Evolutionary conservation across 2,113 vertebrate genomes (phyloP).

Genomic region (Takifugu bimaculatus): DNA sequence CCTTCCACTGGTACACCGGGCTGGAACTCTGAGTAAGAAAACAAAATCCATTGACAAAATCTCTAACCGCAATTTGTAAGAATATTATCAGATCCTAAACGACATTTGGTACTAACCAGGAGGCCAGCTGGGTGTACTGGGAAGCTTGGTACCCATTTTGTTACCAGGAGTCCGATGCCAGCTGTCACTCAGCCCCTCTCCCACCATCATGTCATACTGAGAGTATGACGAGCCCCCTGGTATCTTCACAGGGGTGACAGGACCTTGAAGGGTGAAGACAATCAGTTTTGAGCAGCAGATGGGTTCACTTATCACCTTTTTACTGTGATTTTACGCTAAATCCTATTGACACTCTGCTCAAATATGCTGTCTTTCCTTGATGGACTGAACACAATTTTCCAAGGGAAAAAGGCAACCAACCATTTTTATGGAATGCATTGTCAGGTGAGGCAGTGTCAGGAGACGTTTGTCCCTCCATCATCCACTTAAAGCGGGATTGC

Average conservation of each 20-base stretch:
- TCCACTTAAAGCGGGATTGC: constrained; percentile 97
- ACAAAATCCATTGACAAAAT: neutral
- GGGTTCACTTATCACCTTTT: constrained; percentile 9
- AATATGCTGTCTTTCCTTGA: neutral
- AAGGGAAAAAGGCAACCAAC: constrained; percentile 51
- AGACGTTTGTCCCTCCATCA: constrained; percentile 94
- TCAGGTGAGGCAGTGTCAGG: constrained; percentile 89
- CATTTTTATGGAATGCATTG: constrained; percentile 92
- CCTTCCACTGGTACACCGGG: constrained; percentile 99
- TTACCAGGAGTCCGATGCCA: constrained; percentile 97
- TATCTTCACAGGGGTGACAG: constrained; percentile 89
- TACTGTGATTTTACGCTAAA: constrained; percentile 17
- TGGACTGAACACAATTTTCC: neutral
- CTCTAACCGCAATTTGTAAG: neutral
- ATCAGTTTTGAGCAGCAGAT: constrained; percentile 15
- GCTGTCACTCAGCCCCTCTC: constrained; percentile 85
- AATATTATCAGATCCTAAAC: neutral
- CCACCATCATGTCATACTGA: constrained; percentile 90
- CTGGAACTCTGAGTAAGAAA: constrained; percentile 85
- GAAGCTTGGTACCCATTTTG: constrained; percentile 88
- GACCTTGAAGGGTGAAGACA: constrained; percentile 67
- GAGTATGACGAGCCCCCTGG: constrained; percentile 91
- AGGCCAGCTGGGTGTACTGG: constrained; percentile 94
- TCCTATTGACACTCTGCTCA: constrained; percentile 3
- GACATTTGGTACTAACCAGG: constrained; percentile 78